phyloP scores from a whole-genome alignment of 2,113 vertebrate genomes.

The Rhea americana region DNA sequence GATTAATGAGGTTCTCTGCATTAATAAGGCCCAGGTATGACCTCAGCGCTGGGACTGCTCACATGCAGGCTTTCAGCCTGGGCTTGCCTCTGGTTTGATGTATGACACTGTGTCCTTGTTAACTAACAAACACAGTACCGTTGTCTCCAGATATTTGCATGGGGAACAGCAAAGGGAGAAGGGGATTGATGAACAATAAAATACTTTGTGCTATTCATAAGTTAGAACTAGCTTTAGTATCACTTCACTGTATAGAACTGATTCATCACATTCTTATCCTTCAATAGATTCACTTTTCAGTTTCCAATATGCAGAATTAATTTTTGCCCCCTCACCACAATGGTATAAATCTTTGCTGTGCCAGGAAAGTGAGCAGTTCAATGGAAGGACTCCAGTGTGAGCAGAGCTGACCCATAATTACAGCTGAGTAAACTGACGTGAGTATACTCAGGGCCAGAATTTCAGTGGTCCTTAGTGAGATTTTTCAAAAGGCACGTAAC shows the following conservation, averaged over 20 bases:
- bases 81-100: background rate
- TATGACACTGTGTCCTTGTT: background rate
- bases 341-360: background rate
- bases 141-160: background rate
- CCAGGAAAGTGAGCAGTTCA: background rate
- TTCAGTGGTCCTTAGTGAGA: background rate
- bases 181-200: background rate
- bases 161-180: background rate
- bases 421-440: slow-evolving; percentile 30
- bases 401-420: background rate
- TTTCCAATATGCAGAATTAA: background rate
- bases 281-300: slow-evolving; percentile 15
- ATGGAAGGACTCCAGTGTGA: background rate
- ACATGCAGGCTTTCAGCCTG: background rate
- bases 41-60: background rate
- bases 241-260: background rate
- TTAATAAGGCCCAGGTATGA: background rate
- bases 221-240: background rate
- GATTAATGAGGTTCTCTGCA: background rate
- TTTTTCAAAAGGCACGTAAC: slow-evolving; percentile 31
- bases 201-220: background rate
- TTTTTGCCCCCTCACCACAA: background rate
- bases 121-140: background rate
- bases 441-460: background rate
- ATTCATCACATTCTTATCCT: background rate